A percentile compares a stretch with the other conserved stretches of the same genome.
These are phyloP conservation scores for Neopelma chrysocephalum DNA, from an alignment of 2,797 vertebrate genomes.

Conservation along the genomic window DNA sequence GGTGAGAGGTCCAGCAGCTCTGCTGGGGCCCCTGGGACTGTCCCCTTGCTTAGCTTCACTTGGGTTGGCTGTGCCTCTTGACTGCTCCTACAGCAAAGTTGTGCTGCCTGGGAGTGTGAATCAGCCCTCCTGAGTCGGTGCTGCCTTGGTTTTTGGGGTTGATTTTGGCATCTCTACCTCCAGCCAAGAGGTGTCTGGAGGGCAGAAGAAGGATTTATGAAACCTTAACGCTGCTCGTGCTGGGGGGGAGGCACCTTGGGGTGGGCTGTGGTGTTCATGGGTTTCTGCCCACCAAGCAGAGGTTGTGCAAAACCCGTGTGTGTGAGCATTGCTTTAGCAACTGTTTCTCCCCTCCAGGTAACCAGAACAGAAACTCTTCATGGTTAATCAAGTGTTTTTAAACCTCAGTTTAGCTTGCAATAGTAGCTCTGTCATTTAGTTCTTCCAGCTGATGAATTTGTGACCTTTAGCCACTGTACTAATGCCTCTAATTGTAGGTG, in stretches of 20 bases:
- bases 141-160: not conserved
- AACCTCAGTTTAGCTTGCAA: not conserved
- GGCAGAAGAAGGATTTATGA: not conserved
- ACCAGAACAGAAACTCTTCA: not conserved
- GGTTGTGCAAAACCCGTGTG: not conserved
- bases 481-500: conserved; percentile 20
- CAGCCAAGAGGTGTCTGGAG: not conserved
- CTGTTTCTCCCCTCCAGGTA: not conserved
- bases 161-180: not conserved
- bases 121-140: not conserved
- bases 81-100: not conserved
- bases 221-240: accelerated
- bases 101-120: not conserved
- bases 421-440: not conserved
- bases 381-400: not conserved
- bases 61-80: accelerated
- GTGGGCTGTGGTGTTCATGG: not conserved
- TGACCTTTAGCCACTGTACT: conserved; percentile 26
- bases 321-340: not conserved
- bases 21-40: not conserved
- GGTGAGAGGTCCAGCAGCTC: accelerated
- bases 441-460: not conserved
- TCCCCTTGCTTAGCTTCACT: not conserved
- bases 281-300: not conserved
- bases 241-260: not conserved